Evolutionary conservation across 2,888 invertebrate genomes (phyloP).

Genomic region (Epistrophe eligans): DNA sequence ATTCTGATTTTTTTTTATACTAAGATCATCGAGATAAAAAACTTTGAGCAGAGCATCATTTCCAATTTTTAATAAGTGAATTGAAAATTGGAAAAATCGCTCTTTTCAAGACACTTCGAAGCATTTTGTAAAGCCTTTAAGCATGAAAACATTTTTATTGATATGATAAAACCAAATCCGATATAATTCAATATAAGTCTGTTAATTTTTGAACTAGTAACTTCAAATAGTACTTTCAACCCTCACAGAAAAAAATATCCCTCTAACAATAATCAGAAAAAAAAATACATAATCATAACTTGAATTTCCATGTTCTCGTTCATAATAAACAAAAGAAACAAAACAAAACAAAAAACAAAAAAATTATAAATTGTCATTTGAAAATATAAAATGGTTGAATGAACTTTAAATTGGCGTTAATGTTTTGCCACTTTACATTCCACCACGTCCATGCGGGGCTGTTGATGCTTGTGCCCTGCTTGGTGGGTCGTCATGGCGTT

Average conservation of each 20-base stretch:
- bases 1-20: no score
- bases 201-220: no score
- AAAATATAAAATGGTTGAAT: slow-evolving; percentile 65
- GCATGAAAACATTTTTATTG: no score
- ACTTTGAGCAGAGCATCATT: no score
- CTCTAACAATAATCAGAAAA: not conserved
- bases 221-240: not conserved
- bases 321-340: not conserved
- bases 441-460: slow-evolving; percentile 10
- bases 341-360: not conserved
- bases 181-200: no score
- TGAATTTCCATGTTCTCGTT: not conserved
- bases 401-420: slow-evolving; percentile 73
- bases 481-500: not conserved
- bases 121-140: no score
- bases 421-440: slow-evolving; percentile 63
- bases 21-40: no score
- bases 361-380: slow-evolving; percentile 40
- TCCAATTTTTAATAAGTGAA: no score
- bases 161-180: no score
- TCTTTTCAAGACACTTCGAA: no score
- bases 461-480: not conserved
- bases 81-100: no score
- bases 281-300: not conserved
- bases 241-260: not conserved